Base-by-base conservation (phyloP, 2,888 invertebrate species). In the Fragum whitleyi region DNA sequence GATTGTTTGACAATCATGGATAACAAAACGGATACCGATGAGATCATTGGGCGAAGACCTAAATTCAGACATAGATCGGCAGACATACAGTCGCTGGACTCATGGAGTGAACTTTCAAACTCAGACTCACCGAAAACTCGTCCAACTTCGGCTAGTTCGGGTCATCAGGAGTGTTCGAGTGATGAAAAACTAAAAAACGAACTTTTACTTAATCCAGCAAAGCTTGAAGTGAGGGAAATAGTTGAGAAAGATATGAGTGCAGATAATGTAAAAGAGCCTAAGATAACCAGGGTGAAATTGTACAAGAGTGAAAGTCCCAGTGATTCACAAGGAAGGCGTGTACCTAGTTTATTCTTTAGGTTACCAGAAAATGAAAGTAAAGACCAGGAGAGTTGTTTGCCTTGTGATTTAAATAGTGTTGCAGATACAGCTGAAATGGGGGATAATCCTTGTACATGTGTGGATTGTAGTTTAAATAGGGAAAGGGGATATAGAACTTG, bases 1-100 rank as follows among this genome's bases (percentile, higher is more conserved):
- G 23, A 65, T 65, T 21, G 7, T 39, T 23, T 7, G 42, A 65
- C 47, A 65, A 42, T 3, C 23, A 65, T 65, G 65, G 42, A 65
- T 23, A 42, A 23, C 36, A 42, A 32, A 67, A 29, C 21, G 7
- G 23, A 57, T 55, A 57, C 1, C n/a, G 55, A 57, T 23, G 23
- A 71, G 23, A 21, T 36, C 23, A 19, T 47, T 26, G 61, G 42
- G 2, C n/a, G 42, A 42, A 65, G 26, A 6, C 32, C 21, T 19
- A 68, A 32, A 51, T 16, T 19, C 14, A 81, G 84, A 55, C 81
- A 79, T 21, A 59, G 67, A 39, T 86, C 87, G 55, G 87, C 87
- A 28, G 90, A 90, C 69, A 78, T 90, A 28, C 72, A 83, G 3
- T 90, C 89, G 16, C 77, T 90, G 26, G 87, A 91, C 74, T 90